Conservation (phyloP, 2,113 vertebrate species). For the Zapornia atra region DNA sequence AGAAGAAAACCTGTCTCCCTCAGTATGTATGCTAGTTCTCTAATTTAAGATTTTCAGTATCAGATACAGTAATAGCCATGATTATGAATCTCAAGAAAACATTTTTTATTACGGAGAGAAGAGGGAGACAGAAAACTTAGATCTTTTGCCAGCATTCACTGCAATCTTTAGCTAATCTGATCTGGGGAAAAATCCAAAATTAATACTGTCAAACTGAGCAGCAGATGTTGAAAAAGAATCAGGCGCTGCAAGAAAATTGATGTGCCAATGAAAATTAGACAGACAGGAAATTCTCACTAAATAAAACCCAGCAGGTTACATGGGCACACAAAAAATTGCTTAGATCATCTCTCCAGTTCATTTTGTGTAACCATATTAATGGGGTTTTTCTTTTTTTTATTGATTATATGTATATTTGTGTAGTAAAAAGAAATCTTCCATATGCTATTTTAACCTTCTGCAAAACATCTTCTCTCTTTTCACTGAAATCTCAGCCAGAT, state of each 20-base stretch:
- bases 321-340: not conserved
- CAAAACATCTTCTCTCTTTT: not conserved
- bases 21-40: not conserved
- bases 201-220: slow-evolving; percentile 67
- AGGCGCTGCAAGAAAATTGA: slow-evolving; percentile 52
- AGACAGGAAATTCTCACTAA: slow-evolving; percentile 50
- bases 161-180: slow-evolving; percentile 48
- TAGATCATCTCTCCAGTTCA: not conserved
- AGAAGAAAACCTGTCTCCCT: not conserved
- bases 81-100: slow-evolving; percentile 29
- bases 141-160: slow-evolving; percentile 41
- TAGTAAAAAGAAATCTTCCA: not conserved
- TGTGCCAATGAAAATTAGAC: slow-evolving; percentile 64
- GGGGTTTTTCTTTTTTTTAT: not conserved
- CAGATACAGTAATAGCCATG: not conserved
- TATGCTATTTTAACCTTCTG: not conserved
- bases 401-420: not conserved
- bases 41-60: not conserved
- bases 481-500: not conserved
- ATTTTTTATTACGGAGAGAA: slow-evolving; percentile 29
- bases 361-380: not conserved
- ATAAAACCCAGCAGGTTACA: slow-evolving; percentile 44
- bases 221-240: slow-evolving; percentile 67
- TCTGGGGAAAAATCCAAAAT: slow-evolving; percentile 70
- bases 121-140: slow-evolving; percentile 17